A percentile compares a stretch with the other conserved stretches of the same genome.
Conservation (phyloP, 2,113 vertebrate genomes). For the Meleagris gallopavo region DNA sequence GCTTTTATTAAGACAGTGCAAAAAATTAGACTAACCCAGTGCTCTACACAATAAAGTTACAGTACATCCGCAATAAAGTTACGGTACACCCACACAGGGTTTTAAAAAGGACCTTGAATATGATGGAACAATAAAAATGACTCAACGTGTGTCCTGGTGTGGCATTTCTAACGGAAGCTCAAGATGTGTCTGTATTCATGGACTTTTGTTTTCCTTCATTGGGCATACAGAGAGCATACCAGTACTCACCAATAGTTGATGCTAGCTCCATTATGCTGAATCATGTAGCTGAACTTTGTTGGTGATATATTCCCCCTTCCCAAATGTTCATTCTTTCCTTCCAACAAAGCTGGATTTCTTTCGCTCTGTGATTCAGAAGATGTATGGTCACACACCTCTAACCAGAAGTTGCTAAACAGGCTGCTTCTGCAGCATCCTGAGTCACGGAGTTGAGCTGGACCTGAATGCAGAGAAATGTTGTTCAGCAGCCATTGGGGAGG, state of each 20-base stretch:
- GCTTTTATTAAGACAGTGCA: not conserved
- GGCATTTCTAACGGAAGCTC: not conserved
- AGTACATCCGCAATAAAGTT: accelerated
- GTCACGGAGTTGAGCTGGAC: not conserved
- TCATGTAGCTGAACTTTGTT: not conserved
- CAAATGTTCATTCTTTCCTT: not conserved
- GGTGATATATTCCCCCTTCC: not conserved
- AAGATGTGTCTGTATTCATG: not conserved
- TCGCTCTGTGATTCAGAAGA: not conserved
- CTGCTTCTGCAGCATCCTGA: not conserved
- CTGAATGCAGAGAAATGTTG: not conserved
- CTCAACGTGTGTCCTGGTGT: not conserved
- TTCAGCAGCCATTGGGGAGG: not conserved
- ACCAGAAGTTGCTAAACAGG: not conserved
- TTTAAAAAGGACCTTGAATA: not conserved
- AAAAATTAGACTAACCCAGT: not conserved
- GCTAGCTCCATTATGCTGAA: not conserved
- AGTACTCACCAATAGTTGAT: not conserved
- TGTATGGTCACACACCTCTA: not conserved
- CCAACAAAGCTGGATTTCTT: not conserved
- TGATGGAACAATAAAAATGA: accelerated
- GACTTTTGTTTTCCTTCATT: not conserved
- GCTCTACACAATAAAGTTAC: not conserved
- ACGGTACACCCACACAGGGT: not conserved
- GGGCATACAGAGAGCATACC: not conserved